Base-by-base conservation (phyloP, 2,797 vertebrate species). In the Pteronotus mesoamericanus region DNA sequence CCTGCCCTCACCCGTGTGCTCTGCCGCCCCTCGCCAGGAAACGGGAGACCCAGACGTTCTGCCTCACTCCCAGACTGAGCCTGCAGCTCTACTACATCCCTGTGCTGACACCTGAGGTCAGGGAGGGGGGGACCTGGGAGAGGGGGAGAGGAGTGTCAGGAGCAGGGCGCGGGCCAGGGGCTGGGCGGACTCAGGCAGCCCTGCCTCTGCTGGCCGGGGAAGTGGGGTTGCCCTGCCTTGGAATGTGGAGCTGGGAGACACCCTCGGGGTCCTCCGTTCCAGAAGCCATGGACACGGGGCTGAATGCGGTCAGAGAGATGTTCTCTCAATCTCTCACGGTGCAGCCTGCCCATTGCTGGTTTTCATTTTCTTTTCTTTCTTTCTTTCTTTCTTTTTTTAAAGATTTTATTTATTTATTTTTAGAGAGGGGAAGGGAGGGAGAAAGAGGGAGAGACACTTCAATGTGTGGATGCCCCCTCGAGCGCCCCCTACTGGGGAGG, bases 41-140 rank as follows among this genome's bases (percentile, higher is more conserved):
- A 98, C 98, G 99, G 95, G 99, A 99, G 98, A 98, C 99, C 0
- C 98, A 99, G 9, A 98, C 99, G 55, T 98, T 98, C 77, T 99
- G 99, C 98, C 98, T 99, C 85, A 99, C 99, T 0, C 98, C 98
- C 89, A 99, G 99, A 98, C 98, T 99, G 96, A 99, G 99, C 98
- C 98, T 99, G 85, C 99, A 99, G 97, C 99, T 99, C 98, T 99
- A 99, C 98, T 99, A 99, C 97, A 98, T 99, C 97, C 99, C 99
- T 0, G 99, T 99, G 34, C 91, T 98, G 94, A 94, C 83, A 0
- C 86, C 91, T 0, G 37, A 98, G 97, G 97, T 11, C 6, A 0
- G 26, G 9, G 24, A 18, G 14, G 14, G 4, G 7, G 11, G 32
- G 12, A 14, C 1, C 0, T 0, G 42, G 53, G n/a, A 24, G 4